A percentile compares a stretch with the other conserved stretches of the same genome.
Evolutionary conservation across 1,140 invertebrate species (phyloP).

Genomic region (Cotesia vestalis): DNA sequence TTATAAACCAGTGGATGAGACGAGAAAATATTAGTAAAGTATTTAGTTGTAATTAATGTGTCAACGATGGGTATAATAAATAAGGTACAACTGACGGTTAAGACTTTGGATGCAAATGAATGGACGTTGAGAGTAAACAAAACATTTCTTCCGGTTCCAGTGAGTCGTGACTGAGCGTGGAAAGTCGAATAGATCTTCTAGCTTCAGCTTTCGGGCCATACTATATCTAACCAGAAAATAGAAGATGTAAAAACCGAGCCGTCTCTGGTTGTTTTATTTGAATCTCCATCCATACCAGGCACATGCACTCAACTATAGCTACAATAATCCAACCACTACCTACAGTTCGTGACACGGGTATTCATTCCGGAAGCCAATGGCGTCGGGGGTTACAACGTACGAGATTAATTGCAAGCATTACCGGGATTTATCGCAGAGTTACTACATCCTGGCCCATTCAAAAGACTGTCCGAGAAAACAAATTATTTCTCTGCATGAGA

Average conservation of each 20-base stretch:
- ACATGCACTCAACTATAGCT: too few relatives aligned
- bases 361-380: constrained; percentile 57
- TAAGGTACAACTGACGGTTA: background rate
- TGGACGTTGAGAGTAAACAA: constrained; percentile 34
- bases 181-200: constrained; percentile 30
- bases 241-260: background rate
- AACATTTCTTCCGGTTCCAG: constrained; percentile 35
- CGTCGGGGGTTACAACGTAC: constrained; percentile 42
- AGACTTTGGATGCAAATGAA: constrained; percentile 32
- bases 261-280: background rate
- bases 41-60: constrained; percentile 20
- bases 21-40: constrained; percentile 9
- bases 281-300: background rate
- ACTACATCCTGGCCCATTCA: constrained; percentile 49
- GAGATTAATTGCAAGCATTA: constrained; percentile 59
- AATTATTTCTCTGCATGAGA: constrained; percentile 23
- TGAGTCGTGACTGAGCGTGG: constrained; percentile 36
- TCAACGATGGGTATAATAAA: constrained; percentile 6
- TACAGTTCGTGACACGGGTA: constrained; percentile 53
- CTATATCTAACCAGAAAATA: constrained; percentile 37
- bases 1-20: background rate
- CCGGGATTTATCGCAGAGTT: constrained; percentile 55
- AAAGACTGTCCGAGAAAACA: constrained; percentile 34
- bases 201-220: constrained; percentile 44
- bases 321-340: background rate